A percentile compares a stretch with the other conserved stretches of the same genome.
Conservation (phyloP, 2,113 vertebrate genomes). For the Thunnus maccoyii region DNA sequence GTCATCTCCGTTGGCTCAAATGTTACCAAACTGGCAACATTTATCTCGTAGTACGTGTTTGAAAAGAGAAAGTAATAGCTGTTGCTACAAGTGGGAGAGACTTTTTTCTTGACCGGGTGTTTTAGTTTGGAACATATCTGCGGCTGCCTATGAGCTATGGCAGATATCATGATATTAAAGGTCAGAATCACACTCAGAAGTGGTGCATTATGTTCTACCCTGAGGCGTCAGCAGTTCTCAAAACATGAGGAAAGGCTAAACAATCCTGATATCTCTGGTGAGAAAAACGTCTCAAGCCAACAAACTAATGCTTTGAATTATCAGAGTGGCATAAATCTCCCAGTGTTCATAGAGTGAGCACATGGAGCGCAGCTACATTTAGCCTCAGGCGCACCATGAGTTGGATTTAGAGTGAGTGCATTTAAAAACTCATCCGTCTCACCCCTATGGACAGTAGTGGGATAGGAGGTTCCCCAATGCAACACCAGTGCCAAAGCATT, state of each 20-base stretch:
- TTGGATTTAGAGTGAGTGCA: conserved; percentile 23
- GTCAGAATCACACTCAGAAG: conserved; percentile 5
- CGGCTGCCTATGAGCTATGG: background rate
- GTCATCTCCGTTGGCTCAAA: background rate
- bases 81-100: background rate
- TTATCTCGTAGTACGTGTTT: background rate
- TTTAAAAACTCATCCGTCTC: conserved; percentile 55
- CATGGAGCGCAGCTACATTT: conserved; percentile 21
- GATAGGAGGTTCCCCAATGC: conserved; percentile 21
- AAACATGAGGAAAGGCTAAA: conserved; percentile 12
- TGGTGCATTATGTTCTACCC: background rate
- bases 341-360: conserved; percentile 8
- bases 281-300: conserved; percentile 14
- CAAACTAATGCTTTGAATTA: background rate
- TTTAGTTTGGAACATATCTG: conserved; percentile 8
- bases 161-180: conserved; percentile 39
- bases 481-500: conserved; percentile 36
- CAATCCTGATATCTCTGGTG: background rate
- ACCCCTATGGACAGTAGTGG: conserved; percentile 36
- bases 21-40: background rate
- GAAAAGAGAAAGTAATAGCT: background rate
- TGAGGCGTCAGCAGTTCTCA: conserved; percentile 4
- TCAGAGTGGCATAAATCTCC: conserved; percentile 6
- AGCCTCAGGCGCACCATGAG: conserved; percentile 37
- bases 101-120: conserved; percentile 2